Evolutionary conservation across 2,113 vertebrate genomes (phyloP), one percentile per base, ranked within the genome.

Genomic region (Chamaea fasciata): DNA sequence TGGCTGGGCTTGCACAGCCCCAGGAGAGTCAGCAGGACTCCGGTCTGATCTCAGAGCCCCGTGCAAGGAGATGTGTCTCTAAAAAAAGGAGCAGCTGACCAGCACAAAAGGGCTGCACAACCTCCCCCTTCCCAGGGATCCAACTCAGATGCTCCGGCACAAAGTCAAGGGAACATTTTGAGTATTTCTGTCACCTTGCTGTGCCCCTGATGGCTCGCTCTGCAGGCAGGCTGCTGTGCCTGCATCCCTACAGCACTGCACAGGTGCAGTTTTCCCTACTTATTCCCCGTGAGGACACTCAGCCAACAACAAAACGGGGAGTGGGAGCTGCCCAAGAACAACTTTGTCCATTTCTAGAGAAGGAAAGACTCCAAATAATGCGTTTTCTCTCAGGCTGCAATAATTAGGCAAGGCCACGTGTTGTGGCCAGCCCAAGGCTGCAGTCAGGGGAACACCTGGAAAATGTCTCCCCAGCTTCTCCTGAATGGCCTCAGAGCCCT

Each of bases 241-340:
- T 0, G 0, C 50, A 2, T 3, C 39, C 55, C 62, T 27, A 5
- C 46, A 44, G 21, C 52, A 3, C 67, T 12, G 35, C 30, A 28
- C 33, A 17, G 23, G 47, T 2, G 9, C 2, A 2, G 2, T 10
- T 44, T 26, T 46, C 9, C 11, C 28, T 31, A 4, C 7, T 70
- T 33, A 4, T 22, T 42, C 46, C 26, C 62, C 49, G 26, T 0
- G 7, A 65, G n/a, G n/a, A 73, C 9, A 11, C 52, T 24, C 16
- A 16, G 39, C 41, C 53, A 79, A 20, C 65, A 67, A 28, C 16
- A 30, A 27, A 78, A 71, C 0, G 1, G 31, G 37, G n/a, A 37
- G 31, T 6, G 13, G 26, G 20, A 46, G n/a, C 1, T 63, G 50
- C 33, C 52, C 62, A 17, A 46, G 22, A 77, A 31, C 22, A 44